phyloP scores from a whole-genome alignment of 2,113 vertebrate species.

The Numenius arquata region DNA sequence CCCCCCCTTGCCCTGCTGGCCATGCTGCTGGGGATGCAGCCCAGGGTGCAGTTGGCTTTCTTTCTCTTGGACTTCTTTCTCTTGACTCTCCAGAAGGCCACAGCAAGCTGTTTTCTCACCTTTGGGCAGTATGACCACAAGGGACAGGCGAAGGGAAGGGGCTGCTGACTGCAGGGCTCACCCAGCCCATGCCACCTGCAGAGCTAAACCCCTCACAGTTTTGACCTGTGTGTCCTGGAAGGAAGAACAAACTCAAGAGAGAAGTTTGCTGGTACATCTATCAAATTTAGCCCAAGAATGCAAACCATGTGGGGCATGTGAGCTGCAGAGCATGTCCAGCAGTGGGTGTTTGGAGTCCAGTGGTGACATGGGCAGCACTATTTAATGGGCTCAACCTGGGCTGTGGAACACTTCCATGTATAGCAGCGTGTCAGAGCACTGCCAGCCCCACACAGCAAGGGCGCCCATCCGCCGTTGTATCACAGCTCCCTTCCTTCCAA shows the following conservation, averaged over 20 bases:
- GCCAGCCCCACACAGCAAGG: not conserved
- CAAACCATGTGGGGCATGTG: constrained; percentile 40
- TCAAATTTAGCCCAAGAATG: constrained; percentile 51
- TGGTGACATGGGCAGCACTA: constrained; percentile 16
- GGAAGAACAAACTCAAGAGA: not conserved
- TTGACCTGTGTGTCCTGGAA: not conserved
- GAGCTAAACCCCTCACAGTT: not conserved
- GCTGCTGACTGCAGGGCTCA: not conserved
- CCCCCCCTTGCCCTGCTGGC: too few species aligned
- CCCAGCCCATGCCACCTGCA: not conserved
- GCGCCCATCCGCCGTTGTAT: not conserved
- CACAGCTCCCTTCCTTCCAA: not conserved
- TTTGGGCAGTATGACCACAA: not conserved
- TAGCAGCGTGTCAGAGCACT: constrained; percentile 32
- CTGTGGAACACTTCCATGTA: constrained; percentile 65
- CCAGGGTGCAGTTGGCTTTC: too few species aligned
- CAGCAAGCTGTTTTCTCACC: not conserved
- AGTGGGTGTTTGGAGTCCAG: constrained; percentile 14
- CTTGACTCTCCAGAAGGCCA: not conserved
- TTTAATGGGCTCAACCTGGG: constrained; percentile 59
- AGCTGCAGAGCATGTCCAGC: constrained; percentile 27
- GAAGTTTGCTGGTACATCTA: constrained; percentile 1
- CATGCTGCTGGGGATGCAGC: too few species aligned
- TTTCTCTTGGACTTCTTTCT: not conserved
- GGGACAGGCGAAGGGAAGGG: not conserved